A percentile compares a stretch with the other conserved stretches of the same genome.
phyloP scores from a whole-genome alignment of 2,797 vertebrate species.

The Anniella stebbinsi region DNA sequence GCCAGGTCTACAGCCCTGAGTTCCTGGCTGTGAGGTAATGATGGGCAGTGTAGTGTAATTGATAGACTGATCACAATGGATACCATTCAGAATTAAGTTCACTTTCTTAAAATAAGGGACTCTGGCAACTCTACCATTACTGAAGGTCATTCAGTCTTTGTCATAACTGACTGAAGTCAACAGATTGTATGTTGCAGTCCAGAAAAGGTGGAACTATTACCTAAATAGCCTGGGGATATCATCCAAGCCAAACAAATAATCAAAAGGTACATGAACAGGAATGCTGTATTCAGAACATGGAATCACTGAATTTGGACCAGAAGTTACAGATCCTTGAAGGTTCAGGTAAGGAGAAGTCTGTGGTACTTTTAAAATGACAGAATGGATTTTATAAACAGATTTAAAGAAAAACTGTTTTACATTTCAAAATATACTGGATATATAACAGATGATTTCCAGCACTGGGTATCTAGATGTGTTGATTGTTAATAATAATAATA shows the following conservation, averaged over 20 bases:
- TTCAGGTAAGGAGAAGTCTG: not conserved
- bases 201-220: conserved; percentile 4
- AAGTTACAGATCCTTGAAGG: not conserved
- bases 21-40: not conserved
- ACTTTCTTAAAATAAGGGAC: not conserved
- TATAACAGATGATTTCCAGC: not conserved
- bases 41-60: not conserved
- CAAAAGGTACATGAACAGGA: conserved; percentile 10
- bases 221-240: conserved; percentile 13
- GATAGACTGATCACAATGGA: not conserved
- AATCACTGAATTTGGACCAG: not conserved
- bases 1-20: not conserved
- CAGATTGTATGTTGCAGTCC: not conserved
- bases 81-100: not conserved
- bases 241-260: conserved; percentile 22
- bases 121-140: not conserved
- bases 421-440: not conserved
- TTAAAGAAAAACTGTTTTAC: not conserved
- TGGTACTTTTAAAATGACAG: not conserved
- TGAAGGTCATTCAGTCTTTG: not conserved
- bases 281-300: not conserved
- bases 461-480: not conserved
- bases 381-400: not conserved
- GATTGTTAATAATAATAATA: not conserved
- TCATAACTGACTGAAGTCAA: not conserved